Evolutionary conservation across 2,113 vertebrate genomes (phyloP).

Genomic region (Neogale vison): DNA sequence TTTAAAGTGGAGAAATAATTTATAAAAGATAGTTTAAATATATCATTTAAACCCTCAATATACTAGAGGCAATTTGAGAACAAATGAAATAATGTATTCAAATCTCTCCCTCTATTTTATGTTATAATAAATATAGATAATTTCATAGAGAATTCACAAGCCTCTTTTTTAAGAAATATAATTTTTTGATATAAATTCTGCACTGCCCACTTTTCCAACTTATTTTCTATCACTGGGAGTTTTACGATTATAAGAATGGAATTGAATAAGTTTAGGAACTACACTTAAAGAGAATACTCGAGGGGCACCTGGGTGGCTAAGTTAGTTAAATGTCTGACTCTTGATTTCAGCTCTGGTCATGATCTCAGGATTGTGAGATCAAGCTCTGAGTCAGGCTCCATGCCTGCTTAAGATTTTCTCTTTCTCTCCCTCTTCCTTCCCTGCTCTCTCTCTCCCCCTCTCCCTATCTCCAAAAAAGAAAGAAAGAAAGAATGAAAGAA

Average conservation of each 20-base stretch:
- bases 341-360: not conserved
- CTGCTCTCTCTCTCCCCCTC: not conserved
- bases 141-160: not conserved
- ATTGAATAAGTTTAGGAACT: not conserved
- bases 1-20: not conserved
- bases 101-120: not conserved
- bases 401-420: not conserved
- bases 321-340: not conserved
- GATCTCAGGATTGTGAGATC: not conserved
- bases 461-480: not conserved
- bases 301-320: not conserved
- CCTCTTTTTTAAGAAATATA: not conserved
- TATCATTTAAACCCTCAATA: not conserved
- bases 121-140: not conserved
- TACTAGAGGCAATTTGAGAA: not conserved
- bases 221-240: not conserved
- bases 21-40: not conserved
- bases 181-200: not conserved
- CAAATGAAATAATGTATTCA: not conserved
- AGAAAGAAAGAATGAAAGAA: not conserved
- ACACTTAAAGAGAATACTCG: not conserved
- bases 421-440: not conserved
- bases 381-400: not conserved
- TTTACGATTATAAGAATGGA: not conserved
- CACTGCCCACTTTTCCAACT: not conserved